These are phyloP conservation scores for Alentia gelatinosa DNA, from an alignment of 2,888 invertebrate genomes.

Conservation along the genomic window DNA sequence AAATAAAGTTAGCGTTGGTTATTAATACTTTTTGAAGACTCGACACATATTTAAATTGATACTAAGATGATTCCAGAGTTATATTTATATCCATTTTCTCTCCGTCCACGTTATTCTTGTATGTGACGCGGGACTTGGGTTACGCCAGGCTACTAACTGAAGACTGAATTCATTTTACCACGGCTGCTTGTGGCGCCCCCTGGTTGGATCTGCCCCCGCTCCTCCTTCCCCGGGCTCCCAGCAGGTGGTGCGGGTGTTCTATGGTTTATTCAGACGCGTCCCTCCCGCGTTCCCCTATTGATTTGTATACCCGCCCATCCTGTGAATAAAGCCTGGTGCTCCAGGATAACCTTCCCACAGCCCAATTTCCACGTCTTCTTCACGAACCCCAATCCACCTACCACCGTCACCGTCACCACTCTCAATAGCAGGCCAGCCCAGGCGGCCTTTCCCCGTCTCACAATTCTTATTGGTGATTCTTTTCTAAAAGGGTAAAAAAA, in stretches of 20 bases:
- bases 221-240: neutral
- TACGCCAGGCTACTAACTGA: neutral
- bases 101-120: too few species aligned
- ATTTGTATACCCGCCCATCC: neutral
- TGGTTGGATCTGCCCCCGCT: neutral
- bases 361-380: neutral
- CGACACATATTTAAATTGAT: too few species aligned
- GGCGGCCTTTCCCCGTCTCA: neutral
- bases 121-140: too few species aligned
- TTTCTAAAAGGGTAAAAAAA: neutral
- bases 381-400: neutral
- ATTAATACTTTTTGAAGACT: too few species aligned
- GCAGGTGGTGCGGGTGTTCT: neutral
- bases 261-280: constrained; percentile 15
- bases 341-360: neutral
- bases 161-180: neutral
- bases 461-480: neutral
- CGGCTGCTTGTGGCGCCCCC: neutral
- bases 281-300: neutral
- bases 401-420: neutral
- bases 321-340: neutral
- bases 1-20: too few species aligned
- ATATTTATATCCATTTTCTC: too few species aligned
- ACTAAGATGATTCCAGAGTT: too few species aligned
- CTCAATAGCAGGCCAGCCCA: neutral